A percentile compares a stretch with the other conserved stretches of the same genome.
phyloP scores from a whole-genome alignment of 2,113 vertebrate species.

The Takifugu bimaculatus region DNA sequence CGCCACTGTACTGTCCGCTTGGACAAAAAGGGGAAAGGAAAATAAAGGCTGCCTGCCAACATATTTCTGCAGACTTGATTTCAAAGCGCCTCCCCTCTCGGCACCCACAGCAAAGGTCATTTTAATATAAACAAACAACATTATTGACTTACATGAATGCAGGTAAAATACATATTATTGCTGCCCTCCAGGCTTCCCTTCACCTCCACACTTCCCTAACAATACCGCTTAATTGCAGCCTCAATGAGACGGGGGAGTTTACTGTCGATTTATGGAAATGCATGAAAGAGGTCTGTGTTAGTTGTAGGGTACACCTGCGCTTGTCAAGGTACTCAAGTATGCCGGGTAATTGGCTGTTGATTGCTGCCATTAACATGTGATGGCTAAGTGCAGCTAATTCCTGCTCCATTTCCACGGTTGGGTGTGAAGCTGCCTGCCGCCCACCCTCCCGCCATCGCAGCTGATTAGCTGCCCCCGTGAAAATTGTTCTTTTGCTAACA shows the following conservation, averaged over 20 bases:
- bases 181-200: constrained; percentile 34
- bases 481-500: constrained; percentile 65
- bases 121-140: constrained; percentile 38
- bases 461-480: constrained; percentile 62
- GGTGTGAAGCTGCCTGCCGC: constrained; percentile 70
- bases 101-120: constrained; percentile 23
- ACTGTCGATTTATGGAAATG: constrained; percentile 69
- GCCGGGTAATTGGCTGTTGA: constrained; percentile 73
- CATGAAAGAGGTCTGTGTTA: constrained; percentile 49
- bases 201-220: constrained; percentile 51
- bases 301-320: constrained; percentile 68
- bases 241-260: constrained; percentile 51
- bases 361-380: constrained; percentile 76
- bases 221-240: constrained; percentile 62
- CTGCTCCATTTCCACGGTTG: constrained; percentile 72
- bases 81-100: constrained; percentile 13
- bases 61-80: constrained; percentile 25
- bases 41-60: constrained; percentile 24
- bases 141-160: constrained; percentile 51
- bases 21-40: neutral
- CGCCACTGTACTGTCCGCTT: constrained; percentile 36
- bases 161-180: constrained; percentile 40
- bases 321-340: constrained; percentile 73
- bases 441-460: constrained; percentile 61
- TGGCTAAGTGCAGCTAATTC: constrained; percentile 74